Evolutionary conservation across 2,113 vertebrate genomes (phyloP).

Genomic region (Lophotis ruficrista): DNA sequence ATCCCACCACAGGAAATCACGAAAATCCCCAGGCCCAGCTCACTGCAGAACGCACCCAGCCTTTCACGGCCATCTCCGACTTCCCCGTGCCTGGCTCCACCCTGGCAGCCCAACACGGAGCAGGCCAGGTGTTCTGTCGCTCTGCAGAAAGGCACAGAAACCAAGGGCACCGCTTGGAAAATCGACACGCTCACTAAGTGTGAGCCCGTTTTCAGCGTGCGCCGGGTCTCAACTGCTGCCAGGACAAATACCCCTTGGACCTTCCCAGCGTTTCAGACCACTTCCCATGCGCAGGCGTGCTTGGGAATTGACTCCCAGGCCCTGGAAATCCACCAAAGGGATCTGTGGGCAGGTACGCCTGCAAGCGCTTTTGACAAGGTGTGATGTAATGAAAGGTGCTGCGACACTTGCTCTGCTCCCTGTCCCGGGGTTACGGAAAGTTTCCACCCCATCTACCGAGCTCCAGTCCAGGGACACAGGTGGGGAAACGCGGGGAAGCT

Average conservation of each 20-base stretch:
- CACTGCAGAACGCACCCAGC: background rate
- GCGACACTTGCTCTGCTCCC: background rate
- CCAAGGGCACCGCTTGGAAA: background rate
- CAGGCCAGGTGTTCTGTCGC: background rate
- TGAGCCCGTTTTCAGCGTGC: rapidly evolving
- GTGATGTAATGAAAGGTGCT: background rate
- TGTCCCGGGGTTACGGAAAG: background rate
- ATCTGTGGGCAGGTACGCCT: rapidly evolving
- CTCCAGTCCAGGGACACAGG: background rate
- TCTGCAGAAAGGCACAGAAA: background rate
- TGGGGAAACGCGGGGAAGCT: background rate
- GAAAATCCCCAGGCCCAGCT: background rate
- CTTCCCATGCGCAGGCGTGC: rapidly evolving
- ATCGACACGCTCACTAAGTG: rapidly evolving
- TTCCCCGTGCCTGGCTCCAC: background rate
- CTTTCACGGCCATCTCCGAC: background rate
- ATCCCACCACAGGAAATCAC: background rate
- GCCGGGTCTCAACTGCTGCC: background rate
- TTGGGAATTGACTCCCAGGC: background rate
- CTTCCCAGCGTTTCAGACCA: background rate
- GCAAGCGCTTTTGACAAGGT: background rate
- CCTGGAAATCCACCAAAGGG: rapidly evolving
- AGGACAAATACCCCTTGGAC: background rate
- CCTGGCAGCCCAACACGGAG: rapidly evolving
- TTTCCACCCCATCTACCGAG: background rate